Evolutionary conservation across 35 echinoderm and acorn worm genomes (phyloP).

Genomic region (Acanthaster planci): DNA sequence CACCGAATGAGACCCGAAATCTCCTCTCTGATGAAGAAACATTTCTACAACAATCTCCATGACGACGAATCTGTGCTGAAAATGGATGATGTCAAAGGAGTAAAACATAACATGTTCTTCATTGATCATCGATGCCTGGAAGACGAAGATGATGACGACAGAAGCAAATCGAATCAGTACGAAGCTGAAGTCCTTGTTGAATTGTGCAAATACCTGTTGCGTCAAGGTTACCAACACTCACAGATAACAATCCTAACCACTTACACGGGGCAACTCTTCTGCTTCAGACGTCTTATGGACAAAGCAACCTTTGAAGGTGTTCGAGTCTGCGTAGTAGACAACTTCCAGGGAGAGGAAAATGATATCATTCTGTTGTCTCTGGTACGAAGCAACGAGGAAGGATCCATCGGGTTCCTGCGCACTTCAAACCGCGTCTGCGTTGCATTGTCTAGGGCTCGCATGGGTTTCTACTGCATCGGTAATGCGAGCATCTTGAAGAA

Average conservation of each 20-base stretch:
- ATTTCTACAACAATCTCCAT: constrained; percentile 60
- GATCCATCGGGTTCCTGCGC: constrained; percentile 86
- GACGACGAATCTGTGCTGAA: constrained; percentile 67
- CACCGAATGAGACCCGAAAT: constrained; percentile 89
- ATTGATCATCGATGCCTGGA: constrained; percentile 70
- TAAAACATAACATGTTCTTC: constrained; percentile 75
- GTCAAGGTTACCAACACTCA: constrained; percentile 58
- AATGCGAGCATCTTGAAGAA: constrained; percentile 72
- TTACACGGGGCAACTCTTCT: constrained; percentile 69
- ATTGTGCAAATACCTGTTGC: constrained; percentile 69
- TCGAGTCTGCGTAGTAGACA: constrained; percentile 74
- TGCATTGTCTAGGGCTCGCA: constrained; percentile 72
- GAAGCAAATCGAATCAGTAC: constrained; percentile 70
- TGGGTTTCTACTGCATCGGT: constrained; percentile 81
- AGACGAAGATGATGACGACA: constrained; percentile 41
- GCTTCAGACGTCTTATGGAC: constrained; percentile 62
- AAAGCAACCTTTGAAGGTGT: constrained; percentile 55
- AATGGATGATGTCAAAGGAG: constrained; percentile 53
- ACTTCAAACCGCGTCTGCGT: constrained; percentile 86
- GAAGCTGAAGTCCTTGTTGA: constrained; percentile 69
- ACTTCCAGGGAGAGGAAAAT: constrained; percentile 97
- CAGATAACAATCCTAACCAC: constrained; percentile 84
- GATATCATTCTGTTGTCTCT: constrained; percentile 96
- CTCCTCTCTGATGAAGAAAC: constrained; percentile 60
- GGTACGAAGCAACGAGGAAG: constrained; percentile 87